Evolutionary conservation across 2,797 vertebrate species (phyloP).

Genomic region (Gallinago solitaria): DNA sequence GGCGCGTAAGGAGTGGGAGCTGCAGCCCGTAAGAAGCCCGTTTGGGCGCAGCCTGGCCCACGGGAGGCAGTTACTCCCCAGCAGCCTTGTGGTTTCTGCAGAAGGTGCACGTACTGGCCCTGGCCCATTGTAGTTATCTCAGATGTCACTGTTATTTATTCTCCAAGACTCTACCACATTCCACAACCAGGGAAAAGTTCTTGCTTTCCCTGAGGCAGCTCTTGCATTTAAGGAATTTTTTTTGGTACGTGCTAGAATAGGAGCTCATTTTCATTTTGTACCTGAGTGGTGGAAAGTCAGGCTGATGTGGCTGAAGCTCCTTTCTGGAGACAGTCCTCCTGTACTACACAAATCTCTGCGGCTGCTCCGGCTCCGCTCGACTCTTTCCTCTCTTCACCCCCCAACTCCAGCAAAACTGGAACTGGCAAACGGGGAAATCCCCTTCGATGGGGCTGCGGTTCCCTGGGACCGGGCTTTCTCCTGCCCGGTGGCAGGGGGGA

Average conservation of each 20-base stretch:
- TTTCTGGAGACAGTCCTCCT: neutral
- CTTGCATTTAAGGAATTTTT: slow-evolving; percentile 3
- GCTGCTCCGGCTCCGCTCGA: neutral
- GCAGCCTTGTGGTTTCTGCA: neutral
- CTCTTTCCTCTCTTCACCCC: neutral
- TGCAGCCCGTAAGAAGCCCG: neutral
- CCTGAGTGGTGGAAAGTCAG: neutral
- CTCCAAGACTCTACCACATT: neutral
- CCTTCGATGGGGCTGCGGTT: neutral
- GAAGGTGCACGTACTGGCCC: neutral
- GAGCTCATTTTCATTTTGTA: slow-evolving; percentile 1
- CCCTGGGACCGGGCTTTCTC: neutral
- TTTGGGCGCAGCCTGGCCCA: neutral
- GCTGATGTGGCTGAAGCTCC: neutral
- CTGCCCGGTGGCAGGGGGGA: neutral
- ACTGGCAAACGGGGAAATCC: neutral
- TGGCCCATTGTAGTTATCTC: neutral
- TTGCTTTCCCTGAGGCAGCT: slow-evolving; percentile 12
- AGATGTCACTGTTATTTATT: slow-evolving; percentile 15
- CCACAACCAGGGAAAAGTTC: neutral
- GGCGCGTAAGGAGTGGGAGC: neutral
- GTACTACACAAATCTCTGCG: neutral
- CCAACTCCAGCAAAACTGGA: neutral
- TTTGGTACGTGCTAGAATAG: slow-evolving; percentile 22
- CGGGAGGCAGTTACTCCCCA: neutral